phyloP scores from a whole-genome alignment of 2,113 vertebrate species.

The Indri indri region DNA sequence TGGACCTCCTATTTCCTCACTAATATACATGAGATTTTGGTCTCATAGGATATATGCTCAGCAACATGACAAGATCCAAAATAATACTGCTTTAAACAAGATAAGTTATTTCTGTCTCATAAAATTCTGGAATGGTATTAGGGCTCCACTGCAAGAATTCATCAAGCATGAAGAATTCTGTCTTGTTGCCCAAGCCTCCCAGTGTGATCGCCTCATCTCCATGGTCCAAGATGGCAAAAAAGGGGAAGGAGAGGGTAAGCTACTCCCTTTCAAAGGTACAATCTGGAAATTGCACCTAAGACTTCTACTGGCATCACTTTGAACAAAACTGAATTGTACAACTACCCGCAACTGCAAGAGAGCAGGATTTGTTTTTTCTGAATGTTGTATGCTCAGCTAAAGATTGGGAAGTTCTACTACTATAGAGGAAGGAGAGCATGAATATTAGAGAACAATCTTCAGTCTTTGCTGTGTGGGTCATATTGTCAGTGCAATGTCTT shows the following conservation, averaged over 20 bases:
- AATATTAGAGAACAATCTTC: not conserved
- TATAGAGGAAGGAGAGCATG: not conserved
- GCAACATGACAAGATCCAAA: not conserved
- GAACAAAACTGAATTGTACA: not conserved
- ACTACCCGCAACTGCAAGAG: not conserved
- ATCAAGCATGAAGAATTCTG: not conserved
- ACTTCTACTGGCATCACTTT: not conserved
- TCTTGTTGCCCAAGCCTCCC: not conserved
- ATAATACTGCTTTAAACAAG: not conserved
- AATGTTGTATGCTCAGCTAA: not conserved
- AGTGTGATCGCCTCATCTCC: not conserved
- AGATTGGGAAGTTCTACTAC: not conserved
- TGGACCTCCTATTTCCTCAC: not conserved
- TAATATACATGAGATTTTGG: not conserved
- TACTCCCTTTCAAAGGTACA: not conserved
- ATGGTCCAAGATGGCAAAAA: not conserved
- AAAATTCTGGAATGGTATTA: not conserved
- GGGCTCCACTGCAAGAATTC: not conserved
- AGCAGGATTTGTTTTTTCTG: not conserved
- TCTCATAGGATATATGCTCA: not conserved
- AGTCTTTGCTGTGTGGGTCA: not conserved
- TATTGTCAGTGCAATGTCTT: not conserved
- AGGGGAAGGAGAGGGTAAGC: not conserved
- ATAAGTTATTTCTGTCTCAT: not conserved
- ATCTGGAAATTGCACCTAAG: not conserved